Percentiles rank a stretch among this genome's conserved stretches.
Evolutionary conservation across 2,113 vertebrate genomes (phyloP).

Genomic region (Indicator indicator): DNA sequence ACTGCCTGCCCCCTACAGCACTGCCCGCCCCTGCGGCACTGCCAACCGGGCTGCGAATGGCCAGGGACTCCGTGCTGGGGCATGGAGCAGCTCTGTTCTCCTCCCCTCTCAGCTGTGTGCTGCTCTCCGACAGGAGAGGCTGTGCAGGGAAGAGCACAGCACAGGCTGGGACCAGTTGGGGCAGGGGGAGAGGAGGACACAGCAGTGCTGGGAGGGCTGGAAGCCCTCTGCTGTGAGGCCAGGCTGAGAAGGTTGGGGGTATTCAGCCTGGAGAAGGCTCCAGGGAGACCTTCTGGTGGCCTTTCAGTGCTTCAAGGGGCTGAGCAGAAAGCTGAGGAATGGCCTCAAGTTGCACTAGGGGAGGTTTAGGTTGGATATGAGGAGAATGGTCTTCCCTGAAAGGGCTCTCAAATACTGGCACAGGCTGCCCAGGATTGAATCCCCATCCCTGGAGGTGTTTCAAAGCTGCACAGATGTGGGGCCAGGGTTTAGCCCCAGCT

Average conservation of each 20-base stretch:
- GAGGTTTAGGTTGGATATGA: background rate
- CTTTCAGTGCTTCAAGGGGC: background rate
- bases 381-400: too few species aligned
- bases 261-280: background rate
- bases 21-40: too few species aligned
- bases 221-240: background rate
- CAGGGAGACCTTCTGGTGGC: background rate
- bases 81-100: accelerated
- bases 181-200: background rate
- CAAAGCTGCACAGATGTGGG: too few species aligned
- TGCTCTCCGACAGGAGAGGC: background rate
- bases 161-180: background rate
- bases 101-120: accelerated
- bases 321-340: background rate
- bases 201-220: background rate
- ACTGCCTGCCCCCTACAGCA: too few species aligned
- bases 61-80: background rate
- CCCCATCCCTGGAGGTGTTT: background rate
- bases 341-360: background rate
- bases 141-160: background rate
- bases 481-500: too few species aligned
- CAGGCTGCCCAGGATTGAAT: background rate
- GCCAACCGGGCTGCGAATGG: too few species aligned
- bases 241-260: background rate
- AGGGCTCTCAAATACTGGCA: background rate